Evolutionary conservation across 1,140 invertebrate genomes (phyloP).

Genomic region (Sinonovacula constricta): DNA sequence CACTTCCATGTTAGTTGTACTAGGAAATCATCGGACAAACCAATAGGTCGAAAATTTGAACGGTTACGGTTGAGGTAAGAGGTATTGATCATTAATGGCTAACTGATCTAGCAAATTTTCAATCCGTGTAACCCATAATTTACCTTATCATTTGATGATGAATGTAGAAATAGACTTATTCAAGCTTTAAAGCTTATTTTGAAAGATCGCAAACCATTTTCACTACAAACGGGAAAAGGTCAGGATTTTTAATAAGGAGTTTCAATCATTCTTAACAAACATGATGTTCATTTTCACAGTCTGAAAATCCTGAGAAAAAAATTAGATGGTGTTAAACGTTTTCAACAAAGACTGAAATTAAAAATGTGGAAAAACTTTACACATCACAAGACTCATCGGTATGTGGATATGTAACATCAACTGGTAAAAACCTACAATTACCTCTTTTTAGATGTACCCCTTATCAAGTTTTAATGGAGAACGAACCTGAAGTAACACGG

Average conservation of each 20-base stretch:
- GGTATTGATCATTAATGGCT: slow-evolving; percentile 76
- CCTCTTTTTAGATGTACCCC: slow-evolving; percentile 74
- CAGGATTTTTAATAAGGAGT: slow-evolving; percentile 41
- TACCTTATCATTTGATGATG: slow-evolving; percentile 78
- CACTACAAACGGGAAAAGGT: slow-evolving; percentile 36
- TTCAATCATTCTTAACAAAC: slow-evolving; percentile 37
- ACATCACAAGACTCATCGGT: slow-evolving; percentile 76
- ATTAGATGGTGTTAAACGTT: slow-evolving; percentile 78
- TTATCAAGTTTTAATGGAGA: slow-evolving; percentile 59
- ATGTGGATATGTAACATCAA: slow-evolving; percentile 73
- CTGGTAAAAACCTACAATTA: slow-evolving; percentile 78
- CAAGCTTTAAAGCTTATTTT: slow-evolving; percentile 65
- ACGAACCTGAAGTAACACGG: slow-evolving; percentile 20
- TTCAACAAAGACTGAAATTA: slow-evolving; percentile 79
- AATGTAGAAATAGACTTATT: slow-evolving; percentile 70
- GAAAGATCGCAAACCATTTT: not conserved
- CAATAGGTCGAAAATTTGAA: slow-evolving; percentile 18
- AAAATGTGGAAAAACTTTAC: slow-evolving; percentile 79
- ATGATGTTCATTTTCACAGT: slow-evolving; percentile 20
- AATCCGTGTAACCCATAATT: slow-evolving; percentile 73
- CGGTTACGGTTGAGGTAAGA: slow-evolving; percentile 25
- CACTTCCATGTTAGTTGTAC: too few relatives aligned
- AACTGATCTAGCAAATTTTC: slow-evolving; percentile 74
- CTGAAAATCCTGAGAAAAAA: slow-evolving; percentile 75
- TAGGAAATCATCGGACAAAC: slow-evolving; percentile 49